phyloP scores from a whole-genome alignment of 2,888 invertebrate genomes.

The Crossocerus cetratus region DNA sequence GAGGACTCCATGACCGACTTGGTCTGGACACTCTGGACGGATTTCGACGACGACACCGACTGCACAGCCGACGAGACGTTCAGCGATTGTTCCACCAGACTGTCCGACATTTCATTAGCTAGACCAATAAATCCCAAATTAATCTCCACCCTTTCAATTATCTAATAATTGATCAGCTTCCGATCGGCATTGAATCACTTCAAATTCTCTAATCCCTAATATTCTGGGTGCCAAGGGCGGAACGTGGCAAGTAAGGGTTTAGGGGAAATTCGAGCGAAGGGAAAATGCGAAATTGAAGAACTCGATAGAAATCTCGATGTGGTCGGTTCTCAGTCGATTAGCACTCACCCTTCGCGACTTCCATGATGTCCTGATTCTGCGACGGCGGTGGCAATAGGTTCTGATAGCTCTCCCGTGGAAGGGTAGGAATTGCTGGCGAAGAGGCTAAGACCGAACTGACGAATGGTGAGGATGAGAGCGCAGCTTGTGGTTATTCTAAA shows the following conservation, averaged over 20 bases:
- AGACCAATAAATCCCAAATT: constrained; percentile 28
- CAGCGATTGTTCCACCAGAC: constrained; percentile 67
- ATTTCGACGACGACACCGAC: constrained; percentile 77
- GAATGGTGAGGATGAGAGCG: constrained; percentile 61
- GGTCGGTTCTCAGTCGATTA: neutral
- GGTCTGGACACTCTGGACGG: constrained; percentile 77
- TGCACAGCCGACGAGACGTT: constrained; percentile 69
- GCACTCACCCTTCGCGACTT: constrained; percentile 68
- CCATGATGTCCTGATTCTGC: constrained; percentile 53
- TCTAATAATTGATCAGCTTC: no score
- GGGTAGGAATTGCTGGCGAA: constrained; percentile 51
- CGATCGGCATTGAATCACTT: no score
- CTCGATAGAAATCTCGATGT: neutral
- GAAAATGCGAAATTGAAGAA: no score
- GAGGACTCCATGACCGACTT: constrained; percentile 74
- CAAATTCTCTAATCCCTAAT: no score
- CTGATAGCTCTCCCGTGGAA: neutral
- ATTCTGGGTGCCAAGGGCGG: no score
- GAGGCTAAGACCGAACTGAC: constrained; percentile 59
- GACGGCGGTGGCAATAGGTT: constrained; percentile 1
- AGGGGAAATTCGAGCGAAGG: no score
- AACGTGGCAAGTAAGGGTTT: no score
- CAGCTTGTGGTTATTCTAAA: constrained; percentile 71
- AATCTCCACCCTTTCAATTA: no score
- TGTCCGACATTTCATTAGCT: constrained; percentile 66